These are phyloP conservation scores for Acheta domesticus DNA, from an alignment of 2,888 invertebrate species.

Conservation along the genomic window DNA sequence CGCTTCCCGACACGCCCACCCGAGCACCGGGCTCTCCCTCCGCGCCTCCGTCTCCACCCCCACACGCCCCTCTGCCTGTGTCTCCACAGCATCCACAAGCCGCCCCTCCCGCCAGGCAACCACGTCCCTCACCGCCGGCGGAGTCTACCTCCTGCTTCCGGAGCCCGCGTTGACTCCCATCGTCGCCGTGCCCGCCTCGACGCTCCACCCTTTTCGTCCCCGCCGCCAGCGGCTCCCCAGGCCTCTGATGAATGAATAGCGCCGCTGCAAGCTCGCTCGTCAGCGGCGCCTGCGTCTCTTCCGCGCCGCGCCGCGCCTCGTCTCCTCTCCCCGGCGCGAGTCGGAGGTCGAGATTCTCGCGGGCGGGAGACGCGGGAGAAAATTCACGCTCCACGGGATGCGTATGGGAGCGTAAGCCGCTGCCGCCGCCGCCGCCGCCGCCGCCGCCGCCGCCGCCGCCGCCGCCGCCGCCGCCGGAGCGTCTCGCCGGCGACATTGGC, in stretches of 20 bases:
- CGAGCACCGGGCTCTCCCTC: background rate
- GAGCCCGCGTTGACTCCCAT: too few species aligned
- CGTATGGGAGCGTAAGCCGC: constrained; percentile 19
- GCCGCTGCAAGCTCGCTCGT: background rate
- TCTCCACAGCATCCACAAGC: too few species aligned
- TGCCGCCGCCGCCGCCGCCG: too few species aligned
- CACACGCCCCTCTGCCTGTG: too few species aligned
- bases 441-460: too few species aligned
- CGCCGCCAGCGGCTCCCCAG: background rate
- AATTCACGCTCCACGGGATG: constrained; percentile 34
- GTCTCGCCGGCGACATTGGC: background rate
- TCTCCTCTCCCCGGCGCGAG: background rate
- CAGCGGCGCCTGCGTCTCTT: background rate
- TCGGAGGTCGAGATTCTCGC: background rate
- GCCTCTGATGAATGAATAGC: background rate
- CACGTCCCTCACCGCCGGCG: too few species aligned
- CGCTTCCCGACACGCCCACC: background rate
- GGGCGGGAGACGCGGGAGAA: background rate
- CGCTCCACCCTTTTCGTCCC: background rate
- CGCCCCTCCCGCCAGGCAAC: too few species aligned
- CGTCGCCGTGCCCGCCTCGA: background rate
- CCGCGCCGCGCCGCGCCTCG: background rate
- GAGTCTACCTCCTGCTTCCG: too few species aligned
- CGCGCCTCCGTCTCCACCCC: too few species aligned
- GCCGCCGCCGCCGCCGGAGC: too few species aligned